Evolutionary conservation across 64 coral and sea anemone genomes (phyloP), one percentile per base, ranked within the genome.

Genomic region (Dendrophyllia cribrosa): DNA sequence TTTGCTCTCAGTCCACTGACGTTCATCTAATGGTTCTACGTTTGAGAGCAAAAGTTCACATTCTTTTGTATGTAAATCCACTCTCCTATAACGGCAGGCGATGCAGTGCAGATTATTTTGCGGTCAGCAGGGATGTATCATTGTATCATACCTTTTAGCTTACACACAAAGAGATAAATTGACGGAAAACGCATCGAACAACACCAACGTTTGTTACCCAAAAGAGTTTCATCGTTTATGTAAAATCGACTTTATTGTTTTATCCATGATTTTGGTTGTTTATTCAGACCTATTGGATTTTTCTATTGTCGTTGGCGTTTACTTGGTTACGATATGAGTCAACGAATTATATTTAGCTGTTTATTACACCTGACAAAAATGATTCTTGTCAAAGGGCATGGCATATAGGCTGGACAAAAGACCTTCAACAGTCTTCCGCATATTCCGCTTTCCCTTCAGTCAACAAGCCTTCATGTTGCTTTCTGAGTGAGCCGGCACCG

Each of bases 11-110:
- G 34, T 17, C 61, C 65, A 66, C 80, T 3, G 10, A 34, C 12
- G 43, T 63, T 8, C 25, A 63, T 61, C 5, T 51, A 25, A 50
- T n/a, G 62, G 16, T 13, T 15, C 61, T 17, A 12, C 43, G 44
- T 14, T 10, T 45, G 19, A 65, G 61, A 67, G 61, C 44, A 47
- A 44, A 67, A 64, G 78, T 62, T 82, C 78, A 64, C 11, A 46
- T 82, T 82, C 78, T 82, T 60, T 64, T 51, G 62, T 84, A 67
- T 67, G 44, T 22, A 67, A 67, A 84, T 84, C 2, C 72, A 50
- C 3, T 75, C 48, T 75, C 13, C 0, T 19, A 44, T 14, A 45
- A 15, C 72, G 34, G 45, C 45, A 20, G 72, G 72, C 1, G 45
- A 51, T 75, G 9, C 14, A 17, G 15, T 20, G 16, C 47, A 45